phyloP scores from a whole-genome alignment of 2,797 vertebrate genomes.

The Pangasius djambal region DNA sequence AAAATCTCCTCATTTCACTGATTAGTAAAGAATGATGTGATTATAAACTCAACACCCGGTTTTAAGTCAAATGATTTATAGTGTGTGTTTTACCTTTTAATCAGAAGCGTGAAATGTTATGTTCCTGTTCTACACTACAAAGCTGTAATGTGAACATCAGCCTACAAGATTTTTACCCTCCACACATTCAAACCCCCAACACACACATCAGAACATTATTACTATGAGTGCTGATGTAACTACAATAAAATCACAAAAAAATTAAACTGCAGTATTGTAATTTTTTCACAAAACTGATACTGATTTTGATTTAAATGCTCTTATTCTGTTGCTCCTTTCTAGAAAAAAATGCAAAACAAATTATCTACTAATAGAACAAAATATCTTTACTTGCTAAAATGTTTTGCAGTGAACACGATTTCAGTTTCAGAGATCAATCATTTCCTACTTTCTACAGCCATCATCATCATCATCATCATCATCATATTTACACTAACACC shows the following conservation, averaged over 20 bases:
- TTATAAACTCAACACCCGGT: not conserved
- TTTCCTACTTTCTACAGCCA: not conserved
- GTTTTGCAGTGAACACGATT: not conserved
- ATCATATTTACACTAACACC: not conserved
- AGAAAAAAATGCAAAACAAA: not conserved
- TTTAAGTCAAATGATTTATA: not conserved
- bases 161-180: not conserved
- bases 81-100: no score
- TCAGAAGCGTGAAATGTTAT: not conserved
- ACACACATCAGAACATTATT: not conserved
- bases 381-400: not conserved
- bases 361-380: not conserved
- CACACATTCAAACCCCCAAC: not conserved
- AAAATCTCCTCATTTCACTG: not conserved
- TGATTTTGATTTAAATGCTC: not conserved
- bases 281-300: not conserved
- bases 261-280: not conserved
- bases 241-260: not conserved
- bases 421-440: not conserved
- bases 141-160: not conserved
- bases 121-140: not conserved
- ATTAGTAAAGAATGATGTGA: not conserved
- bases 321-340: not conserved
- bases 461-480: not conserved
- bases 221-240: not conserved